These are phyloP conservation scores for Lottia gigantea DNA, from an alignment of 2,888 invertebrate genomes.

Conservation along the genomic window DNA sequence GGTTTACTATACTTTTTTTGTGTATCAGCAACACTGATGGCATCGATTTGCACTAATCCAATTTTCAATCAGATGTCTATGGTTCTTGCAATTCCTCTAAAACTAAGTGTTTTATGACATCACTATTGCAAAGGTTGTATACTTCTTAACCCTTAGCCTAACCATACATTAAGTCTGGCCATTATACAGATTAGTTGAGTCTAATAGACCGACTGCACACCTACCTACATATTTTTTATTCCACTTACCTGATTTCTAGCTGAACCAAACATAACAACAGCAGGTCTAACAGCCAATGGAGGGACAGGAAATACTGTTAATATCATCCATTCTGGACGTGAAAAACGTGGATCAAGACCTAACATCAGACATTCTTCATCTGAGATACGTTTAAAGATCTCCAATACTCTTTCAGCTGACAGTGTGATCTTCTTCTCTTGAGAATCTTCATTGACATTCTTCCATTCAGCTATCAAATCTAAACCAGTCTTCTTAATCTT, in stretches of 20 bases:
- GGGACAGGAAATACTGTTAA: conserved; percentile 97
- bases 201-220: too few relatives aligned
- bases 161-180: too few relatives aligned
- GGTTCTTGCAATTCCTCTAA: too few relatives aligned
- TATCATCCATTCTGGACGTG: conserved; percentile 99
- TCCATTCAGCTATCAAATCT: conserved; percentile 98
- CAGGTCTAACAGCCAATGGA: conserved; percentile 94
- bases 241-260: conserved; percentile 85
- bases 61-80: too few relatives aligned
- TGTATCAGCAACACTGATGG: too few relatives aligned
- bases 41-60: too few relatives aligned
- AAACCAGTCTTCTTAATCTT: conserved; percentile 88
- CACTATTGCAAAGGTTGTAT: too few relatives aligned
- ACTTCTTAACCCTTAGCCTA: too few relatives aligned
- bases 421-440: conserved; percentile 93
- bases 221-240: too few relatives aligned
- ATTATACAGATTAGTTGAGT: too few relatives aligned
- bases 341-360: conserved; percentile 92
- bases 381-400: conserved; percentile 82
- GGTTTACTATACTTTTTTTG: too few relatives aligned
- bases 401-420: conserved; percentile 95
- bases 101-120: too few relatives aligned
- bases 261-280: conserved; percentile 99
- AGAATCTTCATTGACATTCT: conserved; percentile 94
- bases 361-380: conserved; percentile 96